These are phyloP conservation scores for Shinisaurus crocodilurus DNA, from an alignment of 2,113 vertebrate species.

Conservation along the genomic window DNA sequence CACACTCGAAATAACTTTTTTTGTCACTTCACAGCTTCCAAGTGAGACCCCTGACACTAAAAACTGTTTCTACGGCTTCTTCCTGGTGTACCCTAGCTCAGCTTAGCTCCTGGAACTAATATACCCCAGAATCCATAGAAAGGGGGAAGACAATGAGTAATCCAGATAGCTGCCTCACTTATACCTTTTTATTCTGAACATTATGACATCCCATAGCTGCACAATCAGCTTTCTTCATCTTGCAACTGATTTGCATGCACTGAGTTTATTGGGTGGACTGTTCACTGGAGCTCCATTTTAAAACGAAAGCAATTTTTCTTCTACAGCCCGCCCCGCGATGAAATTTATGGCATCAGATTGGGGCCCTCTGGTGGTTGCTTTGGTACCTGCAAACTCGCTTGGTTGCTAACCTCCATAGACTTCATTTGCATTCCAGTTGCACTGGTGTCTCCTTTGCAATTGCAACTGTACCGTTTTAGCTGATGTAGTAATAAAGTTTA, in stretches of 20 bases:
- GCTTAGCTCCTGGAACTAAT: neutral
- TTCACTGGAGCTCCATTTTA: conserved; percentile 28
- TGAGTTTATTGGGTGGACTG: neutral
- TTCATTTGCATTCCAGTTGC: neutral
- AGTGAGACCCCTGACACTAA: neutral
- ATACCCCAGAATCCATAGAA: neutral
- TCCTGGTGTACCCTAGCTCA: neutral
- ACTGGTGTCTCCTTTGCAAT: neutral
- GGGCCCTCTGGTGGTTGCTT: conserved; percentile 14
- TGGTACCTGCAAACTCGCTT: neutral
- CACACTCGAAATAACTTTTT: neutral
- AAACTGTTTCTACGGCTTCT: neutral
- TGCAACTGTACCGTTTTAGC: neutral
- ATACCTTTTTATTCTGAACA: neutral
- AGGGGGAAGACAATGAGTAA: neutral
- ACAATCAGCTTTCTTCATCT: neutral
- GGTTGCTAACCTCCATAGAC: neutral
- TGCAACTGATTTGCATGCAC: neutral
- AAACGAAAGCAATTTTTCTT: neutral
- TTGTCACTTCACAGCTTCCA: neutral
- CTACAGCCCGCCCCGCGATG: neutral
- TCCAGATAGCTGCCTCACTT: neutral
- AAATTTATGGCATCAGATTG: conserved; percentile 9
- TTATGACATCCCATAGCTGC: neutral
- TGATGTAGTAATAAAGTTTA: neutral